These are phyloP conservation scores for Brachyptera risi DNA, from an alignment of 2,888 invertebrate genomes.

Conservation along the genomic window DNA sequence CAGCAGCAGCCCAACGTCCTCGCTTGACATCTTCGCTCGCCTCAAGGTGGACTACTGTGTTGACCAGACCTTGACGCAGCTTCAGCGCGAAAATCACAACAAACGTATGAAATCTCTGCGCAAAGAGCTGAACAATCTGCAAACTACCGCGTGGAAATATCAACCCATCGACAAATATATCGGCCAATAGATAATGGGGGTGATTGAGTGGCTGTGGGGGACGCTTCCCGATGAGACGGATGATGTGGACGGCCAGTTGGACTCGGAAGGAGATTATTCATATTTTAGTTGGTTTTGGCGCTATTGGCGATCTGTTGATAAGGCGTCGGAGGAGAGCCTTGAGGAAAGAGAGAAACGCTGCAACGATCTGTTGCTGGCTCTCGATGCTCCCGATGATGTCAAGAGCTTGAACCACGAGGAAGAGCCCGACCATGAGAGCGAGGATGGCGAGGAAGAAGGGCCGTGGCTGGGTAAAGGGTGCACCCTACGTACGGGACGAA, in stretches of 20 bases:
- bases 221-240: too few species aligned
- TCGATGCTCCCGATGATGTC: too few species aligned
- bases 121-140: constrained; percentile 72
- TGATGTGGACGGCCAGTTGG: background rate
- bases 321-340: background rate
- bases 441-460: constrained; percentile 33
- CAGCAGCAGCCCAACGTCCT: constrained; percentile 36
- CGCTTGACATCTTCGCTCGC: constrained; percentile 49
- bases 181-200: constrained; percentile 45
- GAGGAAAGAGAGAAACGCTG: background rate
- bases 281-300: background rate
- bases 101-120: constrained; percentile 66
- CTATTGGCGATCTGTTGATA: too few species aligned
- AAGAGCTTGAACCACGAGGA: too few species aligned
- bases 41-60: constrained; percentile 53
- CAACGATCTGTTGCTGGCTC: background rate
- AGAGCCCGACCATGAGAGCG: constrained; percentile 33
- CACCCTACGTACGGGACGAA: constrained; percentile 48
- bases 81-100: constrained; percentile 62
- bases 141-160: constrained; percentile 77
- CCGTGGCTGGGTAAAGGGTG: constrained; percentile 4
- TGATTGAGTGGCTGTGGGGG: background rate
- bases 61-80: constrained; percentile 53
- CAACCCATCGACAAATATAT: constrained; percentile 64
- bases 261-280: background rate